phyloP scores from a whole-genome alignment of 2,888 invertebrate genomes.

The Patella ulyssiponensis region DNA sequence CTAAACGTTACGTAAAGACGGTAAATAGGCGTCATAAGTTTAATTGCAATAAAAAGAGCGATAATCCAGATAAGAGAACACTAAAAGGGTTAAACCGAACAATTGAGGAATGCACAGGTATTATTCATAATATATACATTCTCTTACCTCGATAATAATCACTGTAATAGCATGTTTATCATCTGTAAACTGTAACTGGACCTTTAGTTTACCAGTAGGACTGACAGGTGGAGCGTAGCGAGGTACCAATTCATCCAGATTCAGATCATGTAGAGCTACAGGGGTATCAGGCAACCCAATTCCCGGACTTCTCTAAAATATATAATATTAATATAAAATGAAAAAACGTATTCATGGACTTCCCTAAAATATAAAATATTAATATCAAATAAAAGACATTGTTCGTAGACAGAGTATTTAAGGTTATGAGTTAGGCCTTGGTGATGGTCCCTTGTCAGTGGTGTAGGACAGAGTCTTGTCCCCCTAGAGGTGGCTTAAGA shows the following conservation, averaged over 20 bases:
- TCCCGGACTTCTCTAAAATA: slow-evolving; percentile 43
- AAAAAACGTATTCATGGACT: slow-evolving; percentile 35
- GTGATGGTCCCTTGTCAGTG: slow-evolving; percentile 38
- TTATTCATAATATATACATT: too few species aligned
- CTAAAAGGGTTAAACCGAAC: too few species aligned
- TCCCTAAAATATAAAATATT: slow-evolving; percentile 38
- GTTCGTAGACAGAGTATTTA: too few species aligned
- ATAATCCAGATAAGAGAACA: too few species aligned
- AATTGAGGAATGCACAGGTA: too few species aligned
- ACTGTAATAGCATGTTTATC: slow-evolving; percentile 56
- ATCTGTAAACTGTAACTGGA: slow-evolving; percentile 59
- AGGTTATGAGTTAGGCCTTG: too few species aligned
- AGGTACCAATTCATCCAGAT: slow-evolving; percentile 64
- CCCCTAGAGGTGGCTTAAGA: too few species aligned
- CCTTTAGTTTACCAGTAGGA: slow-evolving; percentile 61
- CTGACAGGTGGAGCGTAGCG: slow-evolving; percentile 59
- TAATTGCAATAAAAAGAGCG: too few species aligned
- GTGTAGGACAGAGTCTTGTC: too few species aligned
- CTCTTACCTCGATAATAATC: slow-evolving; percentile 62
- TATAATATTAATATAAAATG: neutral
- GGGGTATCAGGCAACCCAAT: slow-evolving; percentile 64
- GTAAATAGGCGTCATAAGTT: too few species aligned
- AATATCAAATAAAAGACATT: neutral
- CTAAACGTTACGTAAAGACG: too few species aligned
- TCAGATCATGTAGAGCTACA: slow-evolving; percentile 63